phyloP scores from a whole-genome alignment of 1,140 invertebrate species.

The Micrasema longulum region DNA sequence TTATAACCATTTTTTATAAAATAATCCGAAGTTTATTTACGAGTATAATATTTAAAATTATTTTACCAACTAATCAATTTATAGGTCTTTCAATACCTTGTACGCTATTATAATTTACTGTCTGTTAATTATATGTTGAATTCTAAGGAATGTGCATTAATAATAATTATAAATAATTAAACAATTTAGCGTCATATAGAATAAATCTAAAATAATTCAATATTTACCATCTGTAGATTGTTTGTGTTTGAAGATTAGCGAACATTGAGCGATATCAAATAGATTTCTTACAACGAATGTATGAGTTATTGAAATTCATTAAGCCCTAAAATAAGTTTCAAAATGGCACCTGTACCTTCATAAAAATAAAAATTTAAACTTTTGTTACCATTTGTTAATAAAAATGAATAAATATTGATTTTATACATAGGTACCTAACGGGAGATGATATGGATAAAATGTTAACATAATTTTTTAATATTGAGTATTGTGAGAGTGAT shows the following conservation, averaged over 20 bases:
- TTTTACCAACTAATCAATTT: too few species aligned
- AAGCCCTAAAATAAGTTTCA: conserved; percentile 45
- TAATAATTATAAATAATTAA: conserved; percentile 20
- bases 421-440: neutral
- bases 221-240: conserved; percentile 12
- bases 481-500: too few species aligned
- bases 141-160: conserved; percentile 45
- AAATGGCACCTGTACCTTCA: conserved; percentile 41
- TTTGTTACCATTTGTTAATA: conserved; percentile 26
- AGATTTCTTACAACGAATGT: conserved; percentile 55
- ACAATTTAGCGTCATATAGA: conserved; percentile 5
- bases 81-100: too few species aligned
- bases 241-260: conserved; percentile 46
- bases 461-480: neutral
- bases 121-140: too few species aligned
- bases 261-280: conserved; percentile 44
- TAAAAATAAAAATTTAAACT: conserved; percentile 20
- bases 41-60: too few species aligned
- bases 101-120: too few species aligned
- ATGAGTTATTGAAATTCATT: conserved; percentile 41
- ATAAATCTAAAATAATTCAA: conserved; percentile 11
- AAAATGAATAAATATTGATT: conserved; percentile 7
- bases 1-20: too few species aligned
- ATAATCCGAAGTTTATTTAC: too few species aligned
- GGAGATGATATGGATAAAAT: neutral